Base-by-base conservation (phyloP, 1,140 invertebrate genomes). In the Rhopalosiphum maidis region DNA sequence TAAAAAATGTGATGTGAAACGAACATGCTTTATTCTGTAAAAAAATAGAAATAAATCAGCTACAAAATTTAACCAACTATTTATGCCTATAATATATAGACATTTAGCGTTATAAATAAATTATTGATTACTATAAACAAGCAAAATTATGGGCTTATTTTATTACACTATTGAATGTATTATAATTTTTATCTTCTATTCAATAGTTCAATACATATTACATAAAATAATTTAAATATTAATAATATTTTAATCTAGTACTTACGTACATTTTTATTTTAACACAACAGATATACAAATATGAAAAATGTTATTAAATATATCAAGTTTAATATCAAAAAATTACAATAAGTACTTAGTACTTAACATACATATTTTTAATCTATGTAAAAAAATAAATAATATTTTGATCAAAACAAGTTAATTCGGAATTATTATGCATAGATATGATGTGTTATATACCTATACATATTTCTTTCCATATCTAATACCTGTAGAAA, bases 401-500 rank as follows among this genome's bases (percentile, higher is more conserved):
- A 18, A n/a, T n/a, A 18, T 41, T 46, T 30, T 46, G 41, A 86
- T 46, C 46, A 86, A 86, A 86, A 86, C 41, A 23, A 86, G 37
- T 86, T 51, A 51, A 51, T 51, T 51, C 2, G 15, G 2, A 51
- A 15, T 51, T 86, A 30, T 46, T 86, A 30, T 46, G 85, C 25
- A n/a, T 86, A 86, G 30, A 83, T 85, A 77, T 77, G n/a, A 77
- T 77, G 60, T 35, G n/a, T 77, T 60, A 30, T 77, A n/a, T n/a
- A 2, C 3, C 15, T 77, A 6, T 35, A n/a, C 43, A 25, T n/a
- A 86, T 86, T 30, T 23, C 22, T 46, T 6, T 77, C 5, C 4
- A 68, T 60, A 60, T 68, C 15, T n/a, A n/a, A 68, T 35, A 18
- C 2, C 60, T n/a, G 15, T 18, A 86, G 15, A 30, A 77, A 77